A percentile compares a stretch with the other conserved stretches of the same genome.
Evolutionary conservation across 2,797 vertebrate genomes (phyloP).

Genomic region (Aldrovandia affinis): DNA sequence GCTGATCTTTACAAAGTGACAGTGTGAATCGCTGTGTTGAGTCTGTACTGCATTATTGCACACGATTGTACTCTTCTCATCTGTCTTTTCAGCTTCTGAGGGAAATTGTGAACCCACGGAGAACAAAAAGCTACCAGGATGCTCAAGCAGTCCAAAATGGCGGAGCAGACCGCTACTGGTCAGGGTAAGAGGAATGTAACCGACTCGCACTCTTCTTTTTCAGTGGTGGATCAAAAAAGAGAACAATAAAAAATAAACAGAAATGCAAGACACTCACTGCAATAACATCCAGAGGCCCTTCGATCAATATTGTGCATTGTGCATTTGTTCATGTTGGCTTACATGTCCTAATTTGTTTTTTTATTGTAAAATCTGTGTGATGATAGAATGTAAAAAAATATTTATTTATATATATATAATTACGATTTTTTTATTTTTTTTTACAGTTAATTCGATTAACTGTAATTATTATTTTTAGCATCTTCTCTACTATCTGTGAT

Average conservation of each 20-base stretch:
- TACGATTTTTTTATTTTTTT: too few relatives aligned
- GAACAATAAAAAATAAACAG: background rate
- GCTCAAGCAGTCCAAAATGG: constrained; percentile 72
- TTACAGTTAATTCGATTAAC: too few relatives aligned
- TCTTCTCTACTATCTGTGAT: background rate
- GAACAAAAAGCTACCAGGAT: constrained; percentile 53
- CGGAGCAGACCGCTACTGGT: constrained; percentile 69
- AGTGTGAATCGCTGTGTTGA: background rate
- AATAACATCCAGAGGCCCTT: background rate
- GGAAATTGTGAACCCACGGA: background rate
- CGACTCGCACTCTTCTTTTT: background rate
- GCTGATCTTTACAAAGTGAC: too few relatives aligned
- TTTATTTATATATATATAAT: too few relatives aligned
- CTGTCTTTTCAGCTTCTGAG: background rate
- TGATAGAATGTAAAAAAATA: too few relatives aligned
- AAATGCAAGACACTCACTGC: background rate
- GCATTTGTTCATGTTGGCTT: background rate
- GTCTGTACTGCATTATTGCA: background rate
- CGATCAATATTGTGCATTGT: background rate
- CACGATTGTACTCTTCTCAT: background rate
- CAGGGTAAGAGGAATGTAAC: constrained; percentile 62
- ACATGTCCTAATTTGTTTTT: background rate
- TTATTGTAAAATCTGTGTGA: background rate
- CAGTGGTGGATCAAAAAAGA: background rate
- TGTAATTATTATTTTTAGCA: background rate